Base-by-base conservation (phyloP, 2,888 invertebrate species). In the Clistopyga incitator region DNA sequence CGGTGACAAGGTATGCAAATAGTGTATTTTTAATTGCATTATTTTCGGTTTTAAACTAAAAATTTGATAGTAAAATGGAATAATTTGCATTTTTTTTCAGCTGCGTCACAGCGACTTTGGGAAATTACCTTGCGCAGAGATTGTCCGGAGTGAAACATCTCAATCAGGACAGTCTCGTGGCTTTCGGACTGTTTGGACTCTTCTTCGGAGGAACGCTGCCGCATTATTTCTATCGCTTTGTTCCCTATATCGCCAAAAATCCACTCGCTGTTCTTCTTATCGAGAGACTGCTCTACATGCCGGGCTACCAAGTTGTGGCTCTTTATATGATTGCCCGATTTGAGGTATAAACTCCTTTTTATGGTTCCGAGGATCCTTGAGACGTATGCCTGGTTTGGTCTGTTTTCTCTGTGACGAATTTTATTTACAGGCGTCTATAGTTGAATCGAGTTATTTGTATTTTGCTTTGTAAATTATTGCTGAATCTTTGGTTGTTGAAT, bases 141-240 rank as follows among this genome's bases (percentile, higher is more conserved):
- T 94, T 97, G 11, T 94, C 95, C n/a, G 96, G 97, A 61, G 94
- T 94, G 18, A 95, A 95, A 89, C 91, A 93, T 47, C 91, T 97
- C 10, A 95, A 95, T 90, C 93, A 95, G 56, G 96, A 97, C 71
- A 96, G 96, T 88, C 92, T 97, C 4, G 90, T 96, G 50, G 96
- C 97, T 0, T 97, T 97, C 93, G 96, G 95, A 54, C 91, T 96
- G 11, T 97, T 96, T 94, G 97, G 97, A 67, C 94, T 97, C 61
- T 89, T 97, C n/a, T 97, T 97, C 92, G 97, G 97, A 76, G 97
- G 97, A 38, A 95, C 96, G 1, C 93, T 97, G 3, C 97, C 97
- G 0, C 97, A 97, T 92, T 97, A 95, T 90, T 97, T 97, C 92
- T 97, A 97, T 90, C 95, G 96, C 88, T 89, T 88, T 65, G 70